Percentiles rank a stretch among this genome's conserved stretches.
These are phyloP conservation scores for Sabatieria punctata DNA, from an alignment of 2,888 invertebrate genomes.

Conservation along the genomic window DNA sequence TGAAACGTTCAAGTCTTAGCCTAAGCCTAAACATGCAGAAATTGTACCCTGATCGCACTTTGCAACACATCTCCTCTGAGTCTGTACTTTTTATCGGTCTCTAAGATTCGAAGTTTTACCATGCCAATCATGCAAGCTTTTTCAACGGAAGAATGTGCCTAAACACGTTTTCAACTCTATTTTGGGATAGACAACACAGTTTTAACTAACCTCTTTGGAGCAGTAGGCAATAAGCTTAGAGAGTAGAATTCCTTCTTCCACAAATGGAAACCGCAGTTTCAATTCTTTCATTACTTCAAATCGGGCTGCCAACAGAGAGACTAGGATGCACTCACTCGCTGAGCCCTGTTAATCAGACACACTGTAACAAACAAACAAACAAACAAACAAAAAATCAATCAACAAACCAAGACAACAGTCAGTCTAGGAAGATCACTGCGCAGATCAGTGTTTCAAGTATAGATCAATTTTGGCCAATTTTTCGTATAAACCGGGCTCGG, in stretches of 20 bases:
- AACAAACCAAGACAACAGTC: no score
- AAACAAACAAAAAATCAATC: no score
- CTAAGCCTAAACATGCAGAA: background rate
- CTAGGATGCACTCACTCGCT: conserved; percentile 83
- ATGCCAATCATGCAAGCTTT: conserved; percentile 84
- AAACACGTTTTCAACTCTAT: conserved; percentile 2
- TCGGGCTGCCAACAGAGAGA: conserved; percentile 78
- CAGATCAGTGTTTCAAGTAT: no score
- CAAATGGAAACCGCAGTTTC: conserved; percentile 48
- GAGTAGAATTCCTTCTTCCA: conserved; percentile 75
- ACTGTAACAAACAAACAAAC: no score
- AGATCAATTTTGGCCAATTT: no score
- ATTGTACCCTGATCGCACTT: conserved; percentile 51
- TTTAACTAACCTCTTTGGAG: conserved; percentile 60
- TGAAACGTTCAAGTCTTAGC: conserved; percentile 41
- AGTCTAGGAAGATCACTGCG: no score
- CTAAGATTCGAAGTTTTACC: conserved; percentile 77
- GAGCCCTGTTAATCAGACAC: conserved; percentile 50
- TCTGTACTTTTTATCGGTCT: conserved; percentile 63
- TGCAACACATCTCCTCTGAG: conserved; percentile 61
- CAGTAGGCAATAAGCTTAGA: conserved; percentile 87
- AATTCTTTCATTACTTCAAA: conserved; percentile 62
- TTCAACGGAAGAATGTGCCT: conserved; percentile 83
- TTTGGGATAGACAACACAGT: background rate
- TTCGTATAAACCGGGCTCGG: no score